Conservation (phyloP, 23 tunicate species). For the Trididemnum miniatum region DNA sequence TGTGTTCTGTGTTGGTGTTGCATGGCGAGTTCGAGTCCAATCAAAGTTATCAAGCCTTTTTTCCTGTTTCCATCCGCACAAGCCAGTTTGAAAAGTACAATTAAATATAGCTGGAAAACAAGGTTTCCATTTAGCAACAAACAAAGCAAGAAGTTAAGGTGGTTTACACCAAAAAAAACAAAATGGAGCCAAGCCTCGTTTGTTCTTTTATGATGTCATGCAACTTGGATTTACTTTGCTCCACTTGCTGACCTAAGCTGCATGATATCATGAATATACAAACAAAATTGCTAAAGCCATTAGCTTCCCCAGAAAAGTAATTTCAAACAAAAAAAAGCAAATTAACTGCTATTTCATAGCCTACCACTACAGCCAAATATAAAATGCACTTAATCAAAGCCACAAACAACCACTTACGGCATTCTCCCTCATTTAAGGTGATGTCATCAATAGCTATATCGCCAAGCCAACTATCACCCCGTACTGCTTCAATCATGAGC, state of each 20-base stretch:
- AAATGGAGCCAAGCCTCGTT: too few species aligned
- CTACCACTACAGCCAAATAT: too few species aligned
- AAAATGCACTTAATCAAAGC: too few species aligned
- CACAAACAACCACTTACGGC: constrained; percentile 76
- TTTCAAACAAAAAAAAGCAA: neutral
- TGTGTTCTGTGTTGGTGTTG: constrained; percentile 55
- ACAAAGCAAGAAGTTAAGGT: too few species aligned
- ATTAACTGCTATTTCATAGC: neutral
- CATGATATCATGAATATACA: too few species aligned
- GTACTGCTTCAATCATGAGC: constrained; percentile 49
- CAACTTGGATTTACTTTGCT: too few species aligned
- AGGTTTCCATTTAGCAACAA: neutral
- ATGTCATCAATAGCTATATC: constrained; percentile 92
- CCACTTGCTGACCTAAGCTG: too few species aligned
- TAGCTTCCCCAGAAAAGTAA: neutral
- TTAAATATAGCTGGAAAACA: constrained; percentile 50
- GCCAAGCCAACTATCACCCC: constrained; percentile 66
- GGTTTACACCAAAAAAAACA: too few species aligned
- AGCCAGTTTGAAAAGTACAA: constrained; percentile 72
- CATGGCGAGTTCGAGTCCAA: constrained; percentile 53
- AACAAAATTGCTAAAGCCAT: too few species aligned
- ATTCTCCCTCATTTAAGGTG: constrained; percentile 53
- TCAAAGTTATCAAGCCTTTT: constrained; percentile 57
- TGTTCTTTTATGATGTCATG: too few species aligned
- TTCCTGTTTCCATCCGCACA: constrained; percentile 88